Conservation (phyloP, 2,113 vertebrate genomes). For the Argyrosomus japonicus region DNA sequence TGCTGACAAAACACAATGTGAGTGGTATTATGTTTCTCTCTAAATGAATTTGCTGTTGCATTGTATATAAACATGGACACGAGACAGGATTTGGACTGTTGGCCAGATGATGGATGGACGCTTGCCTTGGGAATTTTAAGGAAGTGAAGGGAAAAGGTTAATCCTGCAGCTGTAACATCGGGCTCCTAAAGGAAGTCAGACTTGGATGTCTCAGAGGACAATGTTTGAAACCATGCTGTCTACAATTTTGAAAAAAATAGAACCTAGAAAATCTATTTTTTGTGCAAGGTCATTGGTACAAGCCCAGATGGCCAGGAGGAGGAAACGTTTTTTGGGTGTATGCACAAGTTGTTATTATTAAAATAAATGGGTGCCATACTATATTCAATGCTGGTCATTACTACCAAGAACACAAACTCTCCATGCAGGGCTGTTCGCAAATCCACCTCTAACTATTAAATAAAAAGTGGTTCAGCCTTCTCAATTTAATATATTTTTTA, state of each 20-base stretch:
- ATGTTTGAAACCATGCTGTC: not conserved
- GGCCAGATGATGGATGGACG: not conserved
- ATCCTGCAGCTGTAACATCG: slow-evolving; percentile 5
- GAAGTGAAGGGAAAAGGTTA: not conserved
- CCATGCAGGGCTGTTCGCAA: not conserved
- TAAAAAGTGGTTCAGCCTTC: not conserved
- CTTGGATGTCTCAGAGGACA: not conserved
- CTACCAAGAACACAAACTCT: not conserved
- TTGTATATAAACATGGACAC: not conserved
- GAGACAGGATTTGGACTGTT: not conserved
- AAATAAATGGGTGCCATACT: not conserved
- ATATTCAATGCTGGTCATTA: not conserved
- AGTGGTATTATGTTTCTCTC: not conserved
- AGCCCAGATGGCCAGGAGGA: not conserved
- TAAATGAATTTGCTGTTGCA: not conserved
- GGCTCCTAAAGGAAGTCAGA: not conserved
- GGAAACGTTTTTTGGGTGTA: not conserved
- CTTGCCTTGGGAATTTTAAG: not conserved
- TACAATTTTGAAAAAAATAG: not conserved
- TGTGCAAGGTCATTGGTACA: not conserved
- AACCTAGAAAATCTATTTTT: not conserved
- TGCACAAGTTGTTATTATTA: too few species aligned
- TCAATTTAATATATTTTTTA: not conserved
- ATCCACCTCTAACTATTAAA: not conserved
- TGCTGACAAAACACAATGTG: not conserved